phyloP scores from a whole-genome alignment of 2,888 invertebrate species.

The Brenthis daphne region DNA sequence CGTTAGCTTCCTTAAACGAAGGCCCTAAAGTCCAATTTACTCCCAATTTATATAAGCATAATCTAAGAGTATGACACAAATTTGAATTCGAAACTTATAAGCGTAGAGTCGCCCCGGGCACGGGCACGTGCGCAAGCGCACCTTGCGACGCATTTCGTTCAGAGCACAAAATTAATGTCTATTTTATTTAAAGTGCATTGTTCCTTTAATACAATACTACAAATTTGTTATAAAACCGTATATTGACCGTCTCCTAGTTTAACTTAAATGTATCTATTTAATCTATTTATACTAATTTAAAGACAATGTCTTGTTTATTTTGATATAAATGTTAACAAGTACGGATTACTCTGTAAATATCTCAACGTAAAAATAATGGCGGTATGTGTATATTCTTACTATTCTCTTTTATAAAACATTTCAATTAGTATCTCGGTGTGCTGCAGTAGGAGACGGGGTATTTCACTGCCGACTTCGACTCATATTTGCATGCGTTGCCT shows the following conservation, averaged over 20 bases:
- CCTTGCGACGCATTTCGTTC: constrained; percentile 71
- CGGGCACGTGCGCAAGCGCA: constrained; percentile 78
- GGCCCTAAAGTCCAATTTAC: constrained; percentile 73
- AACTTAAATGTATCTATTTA: constrained; percentile 3
- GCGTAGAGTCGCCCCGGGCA: constrained; percentile 67
- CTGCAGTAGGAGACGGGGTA: constrained; percentile 9
- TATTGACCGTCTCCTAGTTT: not conserved
- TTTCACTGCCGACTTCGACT: constrained; percentile 26
- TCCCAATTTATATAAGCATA: constrained; percentile 53
- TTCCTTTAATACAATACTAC: constrained; percentile 39
- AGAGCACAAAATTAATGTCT: constrained; percentile 60
- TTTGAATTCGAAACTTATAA: constrained; percentile 77
- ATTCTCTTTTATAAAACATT: constrained; percentile 8
- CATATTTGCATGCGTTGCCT: constrained; percentile 67
- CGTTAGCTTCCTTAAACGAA: constrained; percentile 66
- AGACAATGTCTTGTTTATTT: too few relatives aligned
- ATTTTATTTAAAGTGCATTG: constrained; percentile 58
- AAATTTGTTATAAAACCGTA: constrained; percentile 22
- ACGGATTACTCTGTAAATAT: too few relatives aligned
- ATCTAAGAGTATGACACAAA: constrained; percentile 77
- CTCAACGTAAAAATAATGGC: not conserved
- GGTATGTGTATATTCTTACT: not conserved
- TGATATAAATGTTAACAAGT: too few relatives aligned
- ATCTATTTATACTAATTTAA: constrained; percentile 6
- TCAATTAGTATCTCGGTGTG: constrained; percentile 13